Percentiles rank a stretch among this genome's conserved stretches.
phyloP scores from a whole-genome alignment of 2,888 invertebrate species.

The Malthinus seriepunctatus region DNA sequence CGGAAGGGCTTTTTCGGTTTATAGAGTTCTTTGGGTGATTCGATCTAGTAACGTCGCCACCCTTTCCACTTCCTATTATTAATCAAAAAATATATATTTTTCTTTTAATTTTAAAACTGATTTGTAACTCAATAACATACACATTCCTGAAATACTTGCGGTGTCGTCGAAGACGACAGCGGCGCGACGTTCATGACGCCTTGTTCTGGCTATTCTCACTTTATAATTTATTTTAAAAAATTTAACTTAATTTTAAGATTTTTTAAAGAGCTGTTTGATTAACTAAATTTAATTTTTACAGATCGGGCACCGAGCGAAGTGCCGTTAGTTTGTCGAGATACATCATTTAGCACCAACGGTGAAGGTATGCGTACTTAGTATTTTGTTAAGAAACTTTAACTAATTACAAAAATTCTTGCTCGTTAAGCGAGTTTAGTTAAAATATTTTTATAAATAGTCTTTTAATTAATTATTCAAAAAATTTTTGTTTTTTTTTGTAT shows the following conservation, averaged over 20 bases:
- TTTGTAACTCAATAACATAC: slow-evolving; percentile 26
- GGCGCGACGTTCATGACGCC: slow-evolving; percentile 33
- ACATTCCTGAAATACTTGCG: slow-evolving; percentile 34
- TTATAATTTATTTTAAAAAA: not conserved
- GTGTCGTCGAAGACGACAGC: slow-evolving; percentile 31
- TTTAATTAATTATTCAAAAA: not conserved
- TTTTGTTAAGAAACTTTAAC: not conserved
- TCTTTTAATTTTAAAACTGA: too few relatives aligned
- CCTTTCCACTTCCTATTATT: not conserved
- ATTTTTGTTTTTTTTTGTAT: slow-evolving; percentile 9
- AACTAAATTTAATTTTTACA: slow-evolving; percentile 52
- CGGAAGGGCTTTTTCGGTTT: slow-evolving; percentile 20
- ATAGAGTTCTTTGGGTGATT: slow-evolving; percentile 18
- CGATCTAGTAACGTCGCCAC: not conserved
- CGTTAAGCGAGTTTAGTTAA: too few relatives aligned
- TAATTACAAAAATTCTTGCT: not conserved
- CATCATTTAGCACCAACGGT: slow-evolving; percentile 81
- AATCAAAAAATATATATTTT: too few relatives aligned
- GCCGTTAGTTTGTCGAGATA: slow-evolving; percentile 62
- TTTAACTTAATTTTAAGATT: too few relatives aligned
- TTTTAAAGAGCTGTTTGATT: too few relatives aligned
- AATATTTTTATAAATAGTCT: too few relatives aligned
- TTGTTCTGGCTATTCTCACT: slow-evolving; percentile 14
- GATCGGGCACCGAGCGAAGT: slow-evolving; percentile 73
- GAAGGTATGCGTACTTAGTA: slow-evolving; percentile 66